A percentile compares a stretch with the other conserved stretches of the same genome.
Evolutionary conservation across 2,888 invertebrate species (phyloP).

Genomic region (Sminthurides aquaticus): DNA sequence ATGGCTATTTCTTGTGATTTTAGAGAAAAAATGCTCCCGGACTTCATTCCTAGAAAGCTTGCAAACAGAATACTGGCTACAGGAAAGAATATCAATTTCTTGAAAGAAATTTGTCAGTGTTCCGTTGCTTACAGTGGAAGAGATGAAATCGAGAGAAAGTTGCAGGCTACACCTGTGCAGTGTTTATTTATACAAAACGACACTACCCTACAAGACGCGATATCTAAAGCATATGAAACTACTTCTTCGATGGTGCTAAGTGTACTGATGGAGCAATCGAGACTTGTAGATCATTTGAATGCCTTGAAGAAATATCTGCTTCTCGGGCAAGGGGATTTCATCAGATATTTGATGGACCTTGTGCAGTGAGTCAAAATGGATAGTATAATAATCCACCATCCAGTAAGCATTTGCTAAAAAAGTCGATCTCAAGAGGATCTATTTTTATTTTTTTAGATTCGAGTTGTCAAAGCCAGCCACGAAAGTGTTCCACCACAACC

Average conservation of each 20-base stretch:
- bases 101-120: constrained; percentile 84
- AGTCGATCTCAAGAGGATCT: too few relatives aligned
- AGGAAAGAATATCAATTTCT: constrained; percentile 92
- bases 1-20: too few relatives aligned
- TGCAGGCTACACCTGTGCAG: constrained; percentile 50
- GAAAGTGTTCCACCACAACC: constrained; percentile 77
- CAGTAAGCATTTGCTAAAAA: background rate
- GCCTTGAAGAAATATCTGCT: constrained; percentile 84
- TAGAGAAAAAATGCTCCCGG: constrained; percentile 81
- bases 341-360: constrained; percentile 83
- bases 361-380: constrained; percentile 64
- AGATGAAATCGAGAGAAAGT: constrained; percentile 41
- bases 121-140: constrained; percentile 45
- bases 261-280: constrained; percentile 77
- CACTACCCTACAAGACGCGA: constrained; percentile 68
- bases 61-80: constrained; percentile 85
- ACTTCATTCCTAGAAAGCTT: constrained; percentile 74
- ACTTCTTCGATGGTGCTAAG: constrained; percentile 79
- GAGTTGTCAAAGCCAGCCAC: constrained; percentile 81
- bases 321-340: constrained; percentile 93
- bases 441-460: constrained; percentile 59
- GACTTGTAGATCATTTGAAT: constrained; percentile 80
- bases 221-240: constrained; percentile 76
- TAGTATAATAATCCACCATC: background rate
- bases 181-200: constrained; percentile 62